Conservation (phyloP, 2,797 vertebrate genomes). For the Onychomys torridus region DNA sequence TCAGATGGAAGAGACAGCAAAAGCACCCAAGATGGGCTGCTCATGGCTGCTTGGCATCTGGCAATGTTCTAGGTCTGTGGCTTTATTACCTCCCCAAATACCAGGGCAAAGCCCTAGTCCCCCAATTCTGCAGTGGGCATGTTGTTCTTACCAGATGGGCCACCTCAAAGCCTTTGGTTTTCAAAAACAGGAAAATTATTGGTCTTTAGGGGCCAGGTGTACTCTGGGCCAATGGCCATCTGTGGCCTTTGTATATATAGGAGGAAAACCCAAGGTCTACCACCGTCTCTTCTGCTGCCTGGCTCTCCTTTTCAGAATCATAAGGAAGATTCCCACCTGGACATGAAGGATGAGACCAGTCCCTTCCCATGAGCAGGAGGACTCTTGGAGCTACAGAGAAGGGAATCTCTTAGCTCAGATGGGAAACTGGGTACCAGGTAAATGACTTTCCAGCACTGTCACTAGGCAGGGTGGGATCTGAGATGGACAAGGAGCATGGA, state of each 20-base stretch:
- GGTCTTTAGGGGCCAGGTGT: neutral
- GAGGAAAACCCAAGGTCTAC: neutral
- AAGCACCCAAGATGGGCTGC: neutral
- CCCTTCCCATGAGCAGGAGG: neutral
- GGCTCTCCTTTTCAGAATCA: neutral
- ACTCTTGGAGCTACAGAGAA: neutral
- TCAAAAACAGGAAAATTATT: neutral
- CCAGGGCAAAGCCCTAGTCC: neutral
- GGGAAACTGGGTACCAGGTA: neutral
- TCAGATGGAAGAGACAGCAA: neutral
- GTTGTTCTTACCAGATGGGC: conserved; percentile 39
- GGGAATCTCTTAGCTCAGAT: neutral
- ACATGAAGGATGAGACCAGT: accelerated
- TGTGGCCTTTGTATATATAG: neutral
- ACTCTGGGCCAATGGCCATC: neutral
- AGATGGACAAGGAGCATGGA: neutral
- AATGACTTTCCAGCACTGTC: neutral
- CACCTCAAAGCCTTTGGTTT: neutral
- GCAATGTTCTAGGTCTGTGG: neutral
- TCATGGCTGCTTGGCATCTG: neutral
- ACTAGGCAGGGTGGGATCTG: accelerated
- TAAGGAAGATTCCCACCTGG: neutral
- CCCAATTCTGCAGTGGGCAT: neutral
- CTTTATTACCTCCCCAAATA: accelerated
- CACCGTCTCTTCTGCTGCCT: neutral